Percentiles rank a stretch among this genome's conserved stretches.
These are phyloP conservation scores for Rhinophrynus dorsalis DNA, from an alignment of 2,797 vertebrate genomes.

Conservation along the genomic window DNA sequence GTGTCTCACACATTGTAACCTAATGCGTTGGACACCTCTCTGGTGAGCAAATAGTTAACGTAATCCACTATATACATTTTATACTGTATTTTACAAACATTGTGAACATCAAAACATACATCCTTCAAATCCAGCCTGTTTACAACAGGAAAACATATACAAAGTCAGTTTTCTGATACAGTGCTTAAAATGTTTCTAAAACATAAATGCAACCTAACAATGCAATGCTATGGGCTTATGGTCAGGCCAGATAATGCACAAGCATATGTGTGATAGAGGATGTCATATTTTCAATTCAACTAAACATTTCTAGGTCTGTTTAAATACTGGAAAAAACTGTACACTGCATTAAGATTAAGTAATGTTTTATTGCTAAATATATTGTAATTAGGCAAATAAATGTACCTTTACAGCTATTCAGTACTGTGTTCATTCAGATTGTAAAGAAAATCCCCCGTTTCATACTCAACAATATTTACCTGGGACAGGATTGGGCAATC, in stretches of 20 bases:
- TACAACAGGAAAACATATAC: conserved; percentile 73
- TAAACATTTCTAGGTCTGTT: conserved; percentile 61
- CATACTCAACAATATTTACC: background rate
- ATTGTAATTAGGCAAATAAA: conserved; percentile 52
- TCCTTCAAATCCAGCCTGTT: conserved; percentile 81
- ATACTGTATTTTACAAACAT: conserved; percentile 78
- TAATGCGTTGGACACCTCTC: no score
- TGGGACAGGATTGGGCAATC: no score
- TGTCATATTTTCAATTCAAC: conserved; percentile 56
- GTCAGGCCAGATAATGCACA: conserved; percentile 50
- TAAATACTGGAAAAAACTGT: conserved; percentile 68
- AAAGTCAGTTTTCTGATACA: conserved; percentile 73
- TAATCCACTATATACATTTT: conserved; percentile 89
- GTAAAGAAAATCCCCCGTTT: background rate
- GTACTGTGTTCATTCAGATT: background rate
- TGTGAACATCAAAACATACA: conserved; percentile 82
- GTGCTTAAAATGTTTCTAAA: conserved; percentile 68
- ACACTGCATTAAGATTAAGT: conserved; percentile 69
- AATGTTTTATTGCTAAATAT: conserved; percentile 74
- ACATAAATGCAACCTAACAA: conserved; percentile 63
- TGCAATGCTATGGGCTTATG: conserved; percentile 65
- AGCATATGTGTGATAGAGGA: conserved; percentile 53
- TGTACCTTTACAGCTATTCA: background rate
- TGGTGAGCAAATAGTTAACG: no score
- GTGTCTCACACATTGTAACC: no score